phyloP scores from a whole-genome alignment of 2,888 invertebrate genomes.

The Syrista parreyssii region DNA sequence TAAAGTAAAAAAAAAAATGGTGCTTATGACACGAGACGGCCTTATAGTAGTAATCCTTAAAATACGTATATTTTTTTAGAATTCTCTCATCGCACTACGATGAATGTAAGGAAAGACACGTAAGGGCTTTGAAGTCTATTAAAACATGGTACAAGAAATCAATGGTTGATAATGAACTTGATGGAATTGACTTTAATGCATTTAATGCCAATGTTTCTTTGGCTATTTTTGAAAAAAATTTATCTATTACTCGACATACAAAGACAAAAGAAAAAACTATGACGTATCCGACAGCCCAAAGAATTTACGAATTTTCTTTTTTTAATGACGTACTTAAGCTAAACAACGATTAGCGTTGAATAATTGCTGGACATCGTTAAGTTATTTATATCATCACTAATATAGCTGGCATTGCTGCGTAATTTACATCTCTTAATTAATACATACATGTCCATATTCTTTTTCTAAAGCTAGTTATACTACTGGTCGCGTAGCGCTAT shows the following conservation, averaged over 20 bases:
- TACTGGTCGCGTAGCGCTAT: background rate
- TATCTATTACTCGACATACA: background rate
- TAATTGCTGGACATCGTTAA: conserved; percentile 2
- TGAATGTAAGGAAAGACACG: background rate
- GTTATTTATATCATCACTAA: conserved; percentile 18
- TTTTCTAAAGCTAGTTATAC: background rate
- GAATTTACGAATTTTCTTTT: conserved; percentile 7
- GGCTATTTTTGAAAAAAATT: background rate
- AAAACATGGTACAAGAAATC: background rate
- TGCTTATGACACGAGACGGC: conserved; percentile 14
- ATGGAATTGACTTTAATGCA: background rate
- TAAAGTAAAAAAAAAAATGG: conserved; percentile 9
- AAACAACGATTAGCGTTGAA: background rate
- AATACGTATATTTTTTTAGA: conserved; percentile 10
- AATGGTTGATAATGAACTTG: background rate
- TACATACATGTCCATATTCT: background rate
- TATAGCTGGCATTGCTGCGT: conserved; percentile 4
- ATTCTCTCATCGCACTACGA: background rate
- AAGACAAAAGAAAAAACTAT: background rate
- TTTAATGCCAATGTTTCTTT: background rate
- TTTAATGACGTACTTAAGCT: conserved; percentile 13
- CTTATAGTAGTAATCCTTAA: conserved; percentile 7
- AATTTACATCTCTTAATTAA: background rate
- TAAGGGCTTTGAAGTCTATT: background rate
- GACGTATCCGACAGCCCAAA: conserved; percentile 5